Evolutionary conservation across 2,888 invertebrate species (phyloP).

Genomic region (Hydrotaea cyrtoneurina): DNA sequence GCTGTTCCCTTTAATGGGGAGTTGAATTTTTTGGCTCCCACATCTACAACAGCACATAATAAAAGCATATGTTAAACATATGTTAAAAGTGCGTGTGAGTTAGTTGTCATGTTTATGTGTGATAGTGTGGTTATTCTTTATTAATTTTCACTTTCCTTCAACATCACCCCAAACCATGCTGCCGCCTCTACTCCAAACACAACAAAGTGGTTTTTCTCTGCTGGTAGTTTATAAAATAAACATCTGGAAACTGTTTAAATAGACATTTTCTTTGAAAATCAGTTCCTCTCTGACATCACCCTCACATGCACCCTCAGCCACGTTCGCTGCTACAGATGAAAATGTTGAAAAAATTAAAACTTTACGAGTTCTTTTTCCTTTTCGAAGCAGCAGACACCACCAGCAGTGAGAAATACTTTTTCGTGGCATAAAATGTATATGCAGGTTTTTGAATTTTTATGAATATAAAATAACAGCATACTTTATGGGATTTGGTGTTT

Average conservation of each 20-base stretch:
- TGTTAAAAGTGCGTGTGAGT: neutral
- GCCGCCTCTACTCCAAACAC: neutral
- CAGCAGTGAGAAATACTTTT: neutral
- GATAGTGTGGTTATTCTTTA: slow-evolving; percentile 17
- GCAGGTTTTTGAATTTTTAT: neutral
- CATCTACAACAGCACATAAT: too few species aligned
- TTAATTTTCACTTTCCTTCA: neutral
- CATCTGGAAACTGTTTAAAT: slow-evolving; percentile 51
- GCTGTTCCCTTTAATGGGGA: too few species aligned
- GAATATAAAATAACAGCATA: neutral
- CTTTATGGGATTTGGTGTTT: neutral
- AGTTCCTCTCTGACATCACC: neutral
- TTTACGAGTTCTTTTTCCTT: neutral
- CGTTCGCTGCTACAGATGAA: neutral
- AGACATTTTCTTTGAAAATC: slow-evolving; percentile 47
- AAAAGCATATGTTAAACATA: too few species aligned
- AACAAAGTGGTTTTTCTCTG: neutral
- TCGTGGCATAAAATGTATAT: neutral
- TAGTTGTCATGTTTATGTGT: neutral
- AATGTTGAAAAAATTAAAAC: neutral
- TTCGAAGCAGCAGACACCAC: neutral
- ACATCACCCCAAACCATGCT: too few species aligned
- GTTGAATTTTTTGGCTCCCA: too few species aligned
- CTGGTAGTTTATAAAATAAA: slow-evolving; percentile 34
- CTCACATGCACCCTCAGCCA: neutral